phyloP scores from a whole-genome alignment of 2,113 vertebrate genomes.

The Poicephalus meyeri region DNA sequence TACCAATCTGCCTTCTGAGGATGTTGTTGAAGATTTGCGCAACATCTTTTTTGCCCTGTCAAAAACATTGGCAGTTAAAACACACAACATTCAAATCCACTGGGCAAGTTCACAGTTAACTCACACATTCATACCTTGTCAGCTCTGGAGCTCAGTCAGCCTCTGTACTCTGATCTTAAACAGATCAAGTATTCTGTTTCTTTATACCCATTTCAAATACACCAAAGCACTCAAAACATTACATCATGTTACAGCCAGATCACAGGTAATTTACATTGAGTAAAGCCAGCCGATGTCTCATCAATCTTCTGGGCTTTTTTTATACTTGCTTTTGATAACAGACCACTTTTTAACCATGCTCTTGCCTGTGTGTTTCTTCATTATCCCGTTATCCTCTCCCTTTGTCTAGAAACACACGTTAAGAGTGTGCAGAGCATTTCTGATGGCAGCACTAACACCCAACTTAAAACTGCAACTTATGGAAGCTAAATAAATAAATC shows the following conservation, averaged over 20 bases:
- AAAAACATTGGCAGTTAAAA: conserved; percentile 64
- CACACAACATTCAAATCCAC: neutral
- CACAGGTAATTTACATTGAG: neutral
- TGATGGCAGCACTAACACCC: neutral
- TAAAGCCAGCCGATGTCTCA: neutral
- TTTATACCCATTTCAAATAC: neutral
- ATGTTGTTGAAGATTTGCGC: conserved; percentile 99
- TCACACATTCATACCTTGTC: neutral
- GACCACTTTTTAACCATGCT: neutral
- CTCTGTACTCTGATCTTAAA: neutral
- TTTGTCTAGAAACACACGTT: neutral
- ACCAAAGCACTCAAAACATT: neutral
- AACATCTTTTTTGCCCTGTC: conserved; percentile 96
- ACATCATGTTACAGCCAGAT: neutral
- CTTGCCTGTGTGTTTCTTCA: neutral
- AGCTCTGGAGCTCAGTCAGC: neutral
- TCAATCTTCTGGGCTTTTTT: neutral
- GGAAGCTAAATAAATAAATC: neutral
- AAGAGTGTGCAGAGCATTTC: neutral
- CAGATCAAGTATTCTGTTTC: neutral
- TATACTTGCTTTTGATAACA: neutral
- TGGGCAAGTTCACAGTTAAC: neutral
- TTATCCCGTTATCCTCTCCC: neutral
- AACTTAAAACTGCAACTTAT: neutral
- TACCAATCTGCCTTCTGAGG: conserved; percentile 94